Evolutionary conservation across 2,888 invertebrate species (phyloP).

Genomic region (Heliconius sara): DNA sequence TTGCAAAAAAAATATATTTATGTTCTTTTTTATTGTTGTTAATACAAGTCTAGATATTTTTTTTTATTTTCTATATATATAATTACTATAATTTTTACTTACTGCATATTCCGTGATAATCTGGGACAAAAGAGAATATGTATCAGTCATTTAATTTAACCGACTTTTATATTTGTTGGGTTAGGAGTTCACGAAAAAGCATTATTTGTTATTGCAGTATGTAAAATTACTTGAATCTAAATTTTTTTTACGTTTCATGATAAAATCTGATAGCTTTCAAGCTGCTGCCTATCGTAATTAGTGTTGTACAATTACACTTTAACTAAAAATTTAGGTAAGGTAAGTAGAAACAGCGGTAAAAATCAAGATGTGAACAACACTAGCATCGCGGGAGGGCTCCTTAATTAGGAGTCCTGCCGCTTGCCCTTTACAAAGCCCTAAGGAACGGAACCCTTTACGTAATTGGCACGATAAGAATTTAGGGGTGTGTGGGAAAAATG

Average conservation of each 20-base stretch:
- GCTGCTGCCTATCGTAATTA: conserved; percentile 14
- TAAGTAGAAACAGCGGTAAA: conserved; percentile 39
- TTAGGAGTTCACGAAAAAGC: conserved; percentile 3
- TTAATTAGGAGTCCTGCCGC: conserved; percentile 82
- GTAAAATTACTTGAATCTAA: background rate
- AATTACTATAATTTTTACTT: conserved; percentile 47
- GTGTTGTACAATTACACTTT: conserved; percentile 1
- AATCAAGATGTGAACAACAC: conserved; percentile 48
- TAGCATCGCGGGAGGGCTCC: conserved; percentile 67
- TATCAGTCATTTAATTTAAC: conserved; percentile 45
- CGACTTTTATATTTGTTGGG: conserved; percentile 29
- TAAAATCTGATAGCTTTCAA: background rate
- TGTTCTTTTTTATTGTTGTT: background rate
- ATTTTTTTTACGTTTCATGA: background rate
- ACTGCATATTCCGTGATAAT: conserved; percentile 51
- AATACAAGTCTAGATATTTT: conserved; percentile 5
- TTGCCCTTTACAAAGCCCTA: conserved; percentile 72
- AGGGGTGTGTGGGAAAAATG: conserved; percentile 77
- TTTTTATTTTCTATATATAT: conserved; percentile 36
- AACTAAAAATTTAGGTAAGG: conserved; percentile 6
- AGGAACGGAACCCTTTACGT: conserved; percentile 72
- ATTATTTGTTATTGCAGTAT: conserved; percentile 13
- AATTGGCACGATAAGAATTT: conserved; percentile 82
- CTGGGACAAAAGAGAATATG: conserved; percentile 49
- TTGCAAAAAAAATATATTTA: background rate